phyloP scores from a whole-genome alignment of 2,888 invertebrate genomes.

The Limulus polyphemus region DNA sequence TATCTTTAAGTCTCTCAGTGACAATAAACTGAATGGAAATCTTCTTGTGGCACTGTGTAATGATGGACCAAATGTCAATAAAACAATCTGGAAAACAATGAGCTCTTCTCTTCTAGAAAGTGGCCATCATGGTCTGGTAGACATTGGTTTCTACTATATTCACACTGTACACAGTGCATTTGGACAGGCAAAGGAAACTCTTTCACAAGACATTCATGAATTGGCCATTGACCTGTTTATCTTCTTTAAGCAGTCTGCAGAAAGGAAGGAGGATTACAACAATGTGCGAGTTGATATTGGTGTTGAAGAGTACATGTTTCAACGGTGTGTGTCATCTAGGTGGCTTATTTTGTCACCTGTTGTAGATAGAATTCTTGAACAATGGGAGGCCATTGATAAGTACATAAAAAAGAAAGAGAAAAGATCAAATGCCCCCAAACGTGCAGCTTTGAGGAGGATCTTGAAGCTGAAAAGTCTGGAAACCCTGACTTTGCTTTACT shows the following conservation, averaged over 20 bases:
- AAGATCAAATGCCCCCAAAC: too few species aligned
- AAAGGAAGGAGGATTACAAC: neutral
- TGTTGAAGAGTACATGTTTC: neutral
- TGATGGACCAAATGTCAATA: neutral
- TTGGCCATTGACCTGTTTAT: neutral
- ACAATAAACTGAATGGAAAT: neutral
- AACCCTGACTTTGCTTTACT: too few species aligned
- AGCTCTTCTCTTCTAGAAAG: neutral
- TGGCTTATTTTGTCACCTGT: neutral
- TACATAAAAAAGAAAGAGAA: neutral
- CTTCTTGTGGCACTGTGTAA: neutral
- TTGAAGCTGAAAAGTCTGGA: too few species aligned
- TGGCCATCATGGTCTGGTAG: neutral
- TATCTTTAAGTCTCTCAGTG: neutral
- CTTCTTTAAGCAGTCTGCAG: neutral
- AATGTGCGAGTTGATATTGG: neutral
- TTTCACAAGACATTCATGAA: neutral
- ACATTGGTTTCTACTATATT: neutral
- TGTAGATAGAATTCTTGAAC: neutral
- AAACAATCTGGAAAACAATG: neutral
- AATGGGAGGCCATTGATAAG: neutral
- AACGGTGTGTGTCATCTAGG: neutral
- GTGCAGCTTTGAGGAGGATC: too few species aligned
- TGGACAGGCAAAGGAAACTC: too few species aligned
- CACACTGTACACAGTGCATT: constrained; percentile 1